These are phyloP conservation scores for Cassiopea xamachana DNA, from an alignment of 30 jellyfish, hydroid and myxozoan genomes.

Conservation along the genomic window DNA sequence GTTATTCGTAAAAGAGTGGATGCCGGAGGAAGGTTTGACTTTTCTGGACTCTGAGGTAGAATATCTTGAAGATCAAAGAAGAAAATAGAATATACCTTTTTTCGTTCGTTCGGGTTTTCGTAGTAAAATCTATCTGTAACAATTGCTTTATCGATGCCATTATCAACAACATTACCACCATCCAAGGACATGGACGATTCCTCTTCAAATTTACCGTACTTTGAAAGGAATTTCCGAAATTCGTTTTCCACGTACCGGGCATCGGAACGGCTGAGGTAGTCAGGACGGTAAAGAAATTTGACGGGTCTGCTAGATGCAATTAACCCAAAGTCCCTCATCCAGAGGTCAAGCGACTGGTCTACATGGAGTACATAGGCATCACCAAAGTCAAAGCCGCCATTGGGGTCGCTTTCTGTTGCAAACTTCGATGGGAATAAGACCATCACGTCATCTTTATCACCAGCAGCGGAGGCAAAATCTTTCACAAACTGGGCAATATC, in stretches of 20 bases:
- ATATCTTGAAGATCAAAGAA: not conserved
- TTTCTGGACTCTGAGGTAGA: too few relatives aligned
- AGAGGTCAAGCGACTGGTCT: slow-evolving; percentile 51
- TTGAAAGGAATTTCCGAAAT: slow-evolving; percentile 28
- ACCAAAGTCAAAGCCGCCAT: slow-evolving; percentile 61
- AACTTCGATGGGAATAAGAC: slow-evolving; percentile 57
- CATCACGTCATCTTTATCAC: slow-evolving; percentile 51
- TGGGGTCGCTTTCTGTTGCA: slow-evolving; percentile 1
- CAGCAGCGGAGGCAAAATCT: slow-evolving; percentile 64
- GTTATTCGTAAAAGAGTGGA: too few relatives aligned
- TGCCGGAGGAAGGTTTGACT: too few relatives aligned
- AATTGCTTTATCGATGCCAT: slow-evolving; percentile 63
- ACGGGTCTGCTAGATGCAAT: slow-evolving; percentile 51
- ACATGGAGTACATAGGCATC: slow-evolving; percentile 44
- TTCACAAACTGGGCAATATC: slow-evolving; percentile 61
- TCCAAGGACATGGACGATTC: slow-evolving; percentile 38
- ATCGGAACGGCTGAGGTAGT: slow-evolving; percentile 59
- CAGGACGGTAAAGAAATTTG: slow-evolving; percentile 57
- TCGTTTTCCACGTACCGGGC: slow-evolving; percentile 47
- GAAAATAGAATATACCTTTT: slow-evolving; percentile 11
- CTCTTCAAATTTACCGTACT: slow-evolving; percentile 13
- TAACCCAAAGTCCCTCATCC: slow-evolving; percentile 75
- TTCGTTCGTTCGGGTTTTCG: slow-evolving; percentile 26
- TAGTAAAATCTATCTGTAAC: slow-evolving; percentile 55
- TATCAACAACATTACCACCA: slow-evolving; percentile 77